Evolutionary conservation across 2,888 invertebrate genomes (phyloP).

Genomic region (Myopa tessellatipennis): DNA sequence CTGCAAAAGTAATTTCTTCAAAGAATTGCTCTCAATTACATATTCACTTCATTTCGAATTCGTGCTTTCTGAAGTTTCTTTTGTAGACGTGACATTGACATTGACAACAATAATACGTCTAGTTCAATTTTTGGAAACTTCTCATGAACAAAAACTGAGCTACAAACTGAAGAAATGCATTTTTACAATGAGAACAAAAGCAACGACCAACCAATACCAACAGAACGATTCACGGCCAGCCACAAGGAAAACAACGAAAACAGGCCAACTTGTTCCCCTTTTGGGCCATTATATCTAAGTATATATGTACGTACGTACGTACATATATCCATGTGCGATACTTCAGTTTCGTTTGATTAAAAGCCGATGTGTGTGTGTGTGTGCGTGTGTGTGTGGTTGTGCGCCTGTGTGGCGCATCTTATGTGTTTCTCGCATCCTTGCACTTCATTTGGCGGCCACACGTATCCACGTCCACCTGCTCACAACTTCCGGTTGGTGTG

Average conservation of each 20-base stretch:
- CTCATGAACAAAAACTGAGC: too few relatives aligned
- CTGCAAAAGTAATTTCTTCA: too few relatives aligned
- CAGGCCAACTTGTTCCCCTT: neutral
- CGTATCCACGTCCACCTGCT: neutral
- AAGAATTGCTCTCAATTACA: too few relatives aligned
- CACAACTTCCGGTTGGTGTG: neutral
- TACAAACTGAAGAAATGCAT: neutral
- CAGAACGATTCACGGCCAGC: neutral
- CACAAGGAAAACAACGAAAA: neutral
- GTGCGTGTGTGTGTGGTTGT: slow-evolving; percentile 26
- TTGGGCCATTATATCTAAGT: neutral
- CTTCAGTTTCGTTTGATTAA: neutral
- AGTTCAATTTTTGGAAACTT: too few relatives aligned
- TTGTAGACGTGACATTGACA: too few relatives aligned
- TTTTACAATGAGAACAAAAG: neutral
- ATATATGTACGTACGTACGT: too few relatives aligned
- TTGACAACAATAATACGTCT: too few relatives aligned
- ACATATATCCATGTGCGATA: neutral
- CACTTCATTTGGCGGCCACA: neutral
- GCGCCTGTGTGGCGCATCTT: neutral
- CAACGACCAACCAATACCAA: neutral
- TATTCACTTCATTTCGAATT: too few relatives aligned
- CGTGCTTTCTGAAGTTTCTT: too few relatives aligned
- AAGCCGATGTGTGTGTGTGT: neutral
- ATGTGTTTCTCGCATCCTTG: neutral